phyloP scores from a whole-genome alignment of 2,113 vertebrate species.

The Pelecanus crispus region DNA sequence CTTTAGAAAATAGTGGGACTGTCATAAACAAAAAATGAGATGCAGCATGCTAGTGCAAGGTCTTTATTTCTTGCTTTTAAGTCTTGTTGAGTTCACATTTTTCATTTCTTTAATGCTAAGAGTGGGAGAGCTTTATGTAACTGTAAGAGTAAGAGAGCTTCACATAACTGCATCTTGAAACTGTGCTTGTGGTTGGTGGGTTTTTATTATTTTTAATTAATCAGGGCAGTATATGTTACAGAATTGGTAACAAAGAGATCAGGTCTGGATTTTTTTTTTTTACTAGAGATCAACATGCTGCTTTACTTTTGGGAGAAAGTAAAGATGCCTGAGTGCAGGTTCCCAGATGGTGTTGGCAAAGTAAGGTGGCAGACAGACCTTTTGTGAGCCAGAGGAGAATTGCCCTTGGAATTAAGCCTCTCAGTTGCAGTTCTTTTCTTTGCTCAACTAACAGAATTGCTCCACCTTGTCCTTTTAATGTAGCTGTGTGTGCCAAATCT shows the following conservation, averaged over 20 bases:
- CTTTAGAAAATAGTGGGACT: background rate
- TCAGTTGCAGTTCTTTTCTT: background rate
- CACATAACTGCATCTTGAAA: background rate
- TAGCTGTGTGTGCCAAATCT: background rate
- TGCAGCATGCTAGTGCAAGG: background rate
- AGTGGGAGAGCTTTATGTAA: too few species aligned
- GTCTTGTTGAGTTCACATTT: accelerated
- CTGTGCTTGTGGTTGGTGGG: background rate
- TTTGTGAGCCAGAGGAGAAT: background rate
- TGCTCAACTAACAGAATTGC: background rate
- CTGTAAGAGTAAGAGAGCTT: background rate
- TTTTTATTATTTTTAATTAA: background rate
- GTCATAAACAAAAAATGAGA: background rate
- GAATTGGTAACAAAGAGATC: background rate
- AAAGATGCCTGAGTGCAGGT: background rate
- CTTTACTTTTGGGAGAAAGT: background rate
- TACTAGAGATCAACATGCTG: background rate
- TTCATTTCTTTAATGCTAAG: background rate
- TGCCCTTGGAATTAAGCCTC: background rate
- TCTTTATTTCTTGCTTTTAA: background rate
- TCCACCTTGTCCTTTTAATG: background rate
- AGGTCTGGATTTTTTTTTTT: background rate
- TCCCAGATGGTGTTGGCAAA: background rate
- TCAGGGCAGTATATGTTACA: background rate
- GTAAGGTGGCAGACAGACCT: background rate